phyloP scores from a whole-genome alignment of 2,113 vertebrate genomes.

The Chelonoidis abingdonii region DNA sequence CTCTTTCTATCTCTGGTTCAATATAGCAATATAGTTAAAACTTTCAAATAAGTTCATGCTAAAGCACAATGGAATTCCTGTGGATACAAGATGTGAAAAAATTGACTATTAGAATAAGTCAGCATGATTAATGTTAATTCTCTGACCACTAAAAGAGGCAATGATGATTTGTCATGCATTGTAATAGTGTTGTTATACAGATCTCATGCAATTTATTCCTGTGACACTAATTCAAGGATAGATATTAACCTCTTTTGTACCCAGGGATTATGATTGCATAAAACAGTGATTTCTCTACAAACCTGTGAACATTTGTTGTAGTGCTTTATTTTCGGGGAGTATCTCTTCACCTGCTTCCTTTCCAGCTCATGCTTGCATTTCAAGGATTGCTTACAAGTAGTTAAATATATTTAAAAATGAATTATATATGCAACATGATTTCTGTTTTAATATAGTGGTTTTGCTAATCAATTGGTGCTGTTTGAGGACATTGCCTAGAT shows the following conservation, averaged over 20 bases:
- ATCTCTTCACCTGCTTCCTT: background rate
- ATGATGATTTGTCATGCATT: background rate
- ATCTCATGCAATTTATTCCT: background rate
- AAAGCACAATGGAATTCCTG: background rate
- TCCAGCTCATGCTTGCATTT: background rate
- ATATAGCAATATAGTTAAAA: background rate
- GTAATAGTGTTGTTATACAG: background rate
- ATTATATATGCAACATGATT: rapidly evolving
- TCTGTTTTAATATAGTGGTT: background rate
- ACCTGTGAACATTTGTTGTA: background rate
- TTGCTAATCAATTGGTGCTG: background rate
- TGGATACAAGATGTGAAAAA: background rate
- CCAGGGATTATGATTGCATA: background rate
- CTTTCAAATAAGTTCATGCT: background rate
- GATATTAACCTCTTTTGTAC: background rate
- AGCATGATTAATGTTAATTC: background rate
- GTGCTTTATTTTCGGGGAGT: background rate
- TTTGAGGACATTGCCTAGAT: background rate
- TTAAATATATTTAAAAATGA: background rate
- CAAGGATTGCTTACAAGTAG: background rate
- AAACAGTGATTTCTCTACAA: background rate
- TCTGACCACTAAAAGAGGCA: background rate
- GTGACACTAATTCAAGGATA: background rate
- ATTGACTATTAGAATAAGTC: background rate
- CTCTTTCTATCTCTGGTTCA: background rate